phyloP scores from a whole-genome alignment of 2,113 vertebrate genomes.

The Limnothrissa miodon region DNA sequence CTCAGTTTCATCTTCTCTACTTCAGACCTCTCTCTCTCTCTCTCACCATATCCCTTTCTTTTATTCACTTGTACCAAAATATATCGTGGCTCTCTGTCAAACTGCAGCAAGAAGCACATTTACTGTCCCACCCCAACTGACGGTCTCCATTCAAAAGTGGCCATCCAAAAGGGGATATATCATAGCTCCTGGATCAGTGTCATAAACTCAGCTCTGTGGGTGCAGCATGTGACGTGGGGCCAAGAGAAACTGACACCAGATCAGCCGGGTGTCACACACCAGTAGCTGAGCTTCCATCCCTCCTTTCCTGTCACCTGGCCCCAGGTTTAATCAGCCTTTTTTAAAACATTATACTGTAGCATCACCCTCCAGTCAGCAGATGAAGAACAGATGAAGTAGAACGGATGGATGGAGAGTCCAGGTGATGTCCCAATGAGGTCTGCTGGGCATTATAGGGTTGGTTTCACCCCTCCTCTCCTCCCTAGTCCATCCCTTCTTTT shows the following conservation, averaged over 20 bases:
- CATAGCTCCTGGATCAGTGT: not conserved
- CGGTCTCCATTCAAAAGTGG: not conserved
- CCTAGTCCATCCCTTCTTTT: not conserved
- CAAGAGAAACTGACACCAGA: not conserved
- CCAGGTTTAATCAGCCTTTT: not conserved
- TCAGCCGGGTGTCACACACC: not conserved
- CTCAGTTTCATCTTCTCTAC: not conserved
- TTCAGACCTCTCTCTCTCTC: constrained; percentile 9
- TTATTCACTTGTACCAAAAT: not conserved
- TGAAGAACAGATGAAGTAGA: not conserved
- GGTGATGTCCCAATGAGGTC: constrained; percentile 1
- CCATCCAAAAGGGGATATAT: not conserved
- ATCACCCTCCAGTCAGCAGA: not conserved
- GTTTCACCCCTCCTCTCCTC: not conserved
- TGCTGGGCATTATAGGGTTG: not conserved
- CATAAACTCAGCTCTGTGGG: not conserved
- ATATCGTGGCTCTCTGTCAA: constrained; percentile 7
- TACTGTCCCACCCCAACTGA: not conserved
- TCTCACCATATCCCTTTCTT: not conserved
- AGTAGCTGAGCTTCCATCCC: not conserved
- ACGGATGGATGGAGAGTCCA: not conserved
- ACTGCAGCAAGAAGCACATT: not conserved
- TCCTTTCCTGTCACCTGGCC: not conserved
- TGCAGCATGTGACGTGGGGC: not conserved
- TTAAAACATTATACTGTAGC: not conserved